Evolutionary conservation across 1,140 invertebrate species (phyloP).

Genomic region (Neodiprion pinetum): DNA sequence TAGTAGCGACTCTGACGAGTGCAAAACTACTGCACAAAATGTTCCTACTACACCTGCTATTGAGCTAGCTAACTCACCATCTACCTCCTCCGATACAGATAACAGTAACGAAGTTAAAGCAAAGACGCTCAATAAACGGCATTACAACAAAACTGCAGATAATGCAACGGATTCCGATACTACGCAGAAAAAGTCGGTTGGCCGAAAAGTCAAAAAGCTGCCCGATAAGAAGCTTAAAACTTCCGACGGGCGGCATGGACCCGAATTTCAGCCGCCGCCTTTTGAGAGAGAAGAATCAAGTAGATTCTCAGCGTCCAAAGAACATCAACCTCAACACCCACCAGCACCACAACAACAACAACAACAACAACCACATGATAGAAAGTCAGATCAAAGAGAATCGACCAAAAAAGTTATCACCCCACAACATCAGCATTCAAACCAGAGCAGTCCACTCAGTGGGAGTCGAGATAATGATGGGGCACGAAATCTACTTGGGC

Average conservation of each 20-base stretch:
- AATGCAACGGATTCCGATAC: slow-evolving; percentile 30
- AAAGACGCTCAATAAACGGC: slow-evolving; percentile 26
- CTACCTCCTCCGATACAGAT: slow-evolving; percentile 42
- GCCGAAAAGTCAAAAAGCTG: slow-evolving; percentile 70
- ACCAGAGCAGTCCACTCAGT: slow-evolving; percentile 56
- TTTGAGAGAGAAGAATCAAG: slow-evolving; percentile 76
- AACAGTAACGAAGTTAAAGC: slow-evolving; percentile 26
- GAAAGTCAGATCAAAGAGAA: slow-evolving; percentile 49
- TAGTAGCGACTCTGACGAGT: slow-evolving; percentile 55
- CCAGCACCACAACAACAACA: slow-evolving; percentile 31
- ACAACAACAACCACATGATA: slow-evolving; percentile 47
- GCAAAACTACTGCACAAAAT: slow-evolving; percentile 35
- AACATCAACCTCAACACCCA: slow-evolving; percentile 49
- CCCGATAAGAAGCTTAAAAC: slow-evolving; percentile 87
- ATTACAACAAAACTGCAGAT: slow-evolving; percentile 24
- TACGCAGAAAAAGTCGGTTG: slow-evolving; percentile 46
- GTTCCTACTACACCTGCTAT: slow-evolving; percentile 35
- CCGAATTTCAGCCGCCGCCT: slow-evolving; percentile 75
- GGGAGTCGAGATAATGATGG: slow-evolving; percentile 62
- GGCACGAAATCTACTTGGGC: slow-evolving; percentile 56
- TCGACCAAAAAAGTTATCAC: slow-evolving; percentile 19
- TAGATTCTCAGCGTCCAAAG: slow-evolving; percentile 58
- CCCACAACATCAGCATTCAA: slow-evolving; percentile 2
- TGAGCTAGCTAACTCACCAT: slow-evolving; percentile 47
- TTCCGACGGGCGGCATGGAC: slow-evolving; percentile 81